Evolutionary conservation across 2,797 vertebrate genomes (phyloP), one percentile per base, ranked within the genome.

Genomic region (Argyrosomus regius): DNA sequence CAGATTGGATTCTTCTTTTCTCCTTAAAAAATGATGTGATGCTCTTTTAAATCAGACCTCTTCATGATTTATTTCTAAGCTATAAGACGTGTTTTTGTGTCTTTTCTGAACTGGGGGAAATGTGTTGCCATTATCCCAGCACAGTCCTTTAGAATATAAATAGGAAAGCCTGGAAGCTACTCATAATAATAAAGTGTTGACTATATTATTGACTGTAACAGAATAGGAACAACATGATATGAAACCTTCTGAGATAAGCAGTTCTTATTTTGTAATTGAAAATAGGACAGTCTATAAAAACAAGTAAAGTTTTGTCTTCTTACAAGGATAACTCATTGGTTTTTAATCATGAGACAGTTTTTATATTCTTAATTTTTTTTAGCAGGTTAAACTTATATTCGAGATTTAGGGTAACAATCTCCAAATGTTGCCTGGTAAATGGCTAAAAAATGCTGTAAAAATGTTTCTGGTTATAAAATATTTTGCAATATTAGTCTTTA

Each of bases 121-220:
- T 48, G n/a, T 74, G 26, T 66, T 43, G 60, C 67, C 69, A 28
- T 76, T 82, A 78, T 45, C 72, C 16, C 58, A 43, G 48, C 45
- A 35, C n/a, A 72, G 59, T 75, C 18, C 71, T 68, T 78, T 31
- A 56, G 62, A 78, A 65, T 26, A 72, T 49, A 77, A 80, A 83
- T 54, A 80, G 49, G 24, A 83, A 80, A 69, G 49, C 53, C 49
- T 69, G 52, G 52, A 77, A 73, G 79, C 39, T 16, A 62, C 4
- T 77, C 22, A 49, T 50, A 53, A 62, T 72, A 58, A 79, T 72
- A 50, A 24, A 60, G 35, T 26, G 22, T 7, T 78, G 75, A 66
- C 28, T 72, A 62, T 67, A 49, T 57, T 71, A 77, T 67, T 83
- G 63, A 84, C 53, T 65, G 14, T 60, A 41, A 67, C 69, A 57